A percentile compares a stretch with the other conserved stretches of the same genome.
Conservation (phyloP, 1,140 invertebrate genomes). For the Branchinecta lindahli region DNA sequence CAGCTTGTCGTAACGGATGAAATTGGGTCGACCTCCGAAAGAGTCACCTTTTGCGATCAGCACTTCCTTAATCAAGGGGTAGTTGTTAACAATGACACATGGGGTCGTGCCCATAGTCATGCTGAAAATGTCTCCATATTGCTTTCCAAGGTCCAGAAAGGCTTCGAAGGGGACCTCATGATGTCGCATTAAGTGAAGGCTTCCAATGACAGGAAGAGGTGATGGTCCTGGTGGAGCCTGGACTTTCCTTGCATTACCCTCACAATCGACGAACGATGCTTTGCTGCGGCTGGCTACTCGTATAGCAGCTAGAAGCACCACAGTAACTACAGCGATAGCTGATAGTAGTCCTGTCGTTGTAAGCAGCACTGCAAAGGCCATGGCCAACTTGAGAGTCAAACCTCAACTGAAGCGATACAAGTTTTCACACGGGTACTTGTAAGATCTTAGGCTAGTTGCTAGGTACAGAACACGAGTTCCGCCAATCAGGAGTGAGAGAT, state of each 20-base stretch:
- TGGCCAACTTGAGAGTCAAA: not conserved
- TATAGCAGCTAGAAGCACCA: not conserved
- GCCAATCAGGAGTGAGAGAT: too few species aligned
- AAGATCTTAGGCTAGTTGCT: not conserved
- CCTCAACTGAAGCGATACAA: not conserved
- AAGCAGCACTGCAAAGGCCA: not conserved
- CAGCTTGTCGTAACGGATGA: conserved; percentile 47
- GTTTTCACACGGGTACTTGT: not conserved
- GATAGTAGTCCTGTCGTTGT: not conserved
- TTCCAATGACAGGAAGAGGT: conserved; percentile 53
- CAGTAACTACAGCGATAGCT: not conserved
- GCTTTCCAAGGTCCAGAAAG: conserved; percentile 47
- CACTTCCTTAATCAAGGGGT: conserved; percentile 54
- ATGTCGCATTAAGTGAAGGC: conserved; percentile 46
- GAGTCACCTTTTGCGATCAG: conserved; percentile 58
- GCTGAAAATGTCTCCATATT: conserved; percentile 58
- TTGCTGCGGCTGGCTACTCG: not conserved
- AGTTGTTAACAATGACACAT: conserved; percentile 59
- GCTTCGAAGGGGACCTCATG: conserved; percentile 51
- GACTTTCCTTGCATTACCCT: not conserved
- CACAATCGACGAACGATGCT: not conserved
- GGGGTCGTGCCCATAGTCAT: conserved; percentile 49
- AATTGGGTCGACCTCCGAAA: conserved; percentile 65
- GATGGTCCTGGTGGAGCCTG: conserved; percentile 38
- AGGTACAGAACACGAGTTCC: not conserved